phyloP scores from a whole-genome alignment of 2,797 vertebrate genomes.

The Chaetodon trifasciatus region DNA sequence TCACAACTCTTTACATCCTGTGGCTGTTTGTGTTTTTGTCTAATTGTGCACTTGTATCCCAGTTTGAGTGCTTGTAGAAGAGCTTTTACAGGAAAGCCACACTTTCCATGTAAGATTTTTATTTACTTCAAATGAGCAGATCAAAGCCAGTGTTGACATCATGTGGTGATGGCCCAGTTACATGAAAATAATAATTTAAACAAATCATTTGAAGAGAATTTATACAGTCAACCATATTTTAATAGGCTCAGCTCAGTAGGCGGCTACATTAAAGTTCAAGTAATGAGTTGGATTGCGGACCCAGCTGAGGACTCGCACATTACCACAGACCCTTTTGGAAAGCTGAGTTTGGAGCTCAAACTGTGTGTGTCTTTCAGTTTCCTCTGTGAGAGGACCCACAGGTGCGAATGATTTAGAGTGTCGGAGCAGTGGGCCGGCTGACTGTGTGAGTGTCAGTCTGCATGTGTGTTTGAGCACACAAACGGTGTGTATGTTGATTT shows the following conservation, averaged over 20 bases:
- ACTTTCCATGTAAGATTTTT: slow-evolving; percentile 21
- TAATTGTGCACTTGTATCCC: slow-evolving; percentile 47
- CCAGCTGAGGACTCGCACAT: slow-evolving; percentile 21
- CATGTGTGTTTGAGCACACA: slow-evolving; percentile 32
- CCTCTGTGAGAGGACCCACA: slow-evolving; percentile 71
- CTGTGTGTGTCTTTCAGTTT: slow-evolving; percentile 67
- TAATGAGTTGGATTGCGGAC: slow-evolving; percentile 36
- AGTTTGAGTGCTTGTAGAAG: slow-evolving; percentile 21
- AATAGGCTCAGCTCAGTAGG: slow-evolving; percentile 23
- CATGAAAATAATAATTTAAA: slow-evolving; percentile 43
- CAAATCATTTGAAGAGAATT: slow-evolving; percentile 42
- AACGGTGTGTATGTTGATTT: slow-evolving; percentile 43
- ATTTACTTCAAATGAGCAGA: slow-evolving; percentile 31
- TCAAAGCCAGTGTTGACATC: slow-evolving; percentile 42
- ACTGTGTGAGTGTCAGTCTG: slow-evolving; percentile 46
- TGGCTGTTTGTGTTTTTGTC: slow-evolving; percentile 36
- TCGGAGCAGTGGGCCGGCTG: slow-evolving; percentile 48
- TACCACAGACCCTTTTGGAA: slow-evolving; percentile 38
- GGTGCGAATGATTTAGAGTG: slow-evolving; percentile 83
- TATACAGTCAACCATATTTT: slow-evolving; percentile 19
- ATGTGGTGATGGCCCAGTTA: slow-evolving; percentile 10
- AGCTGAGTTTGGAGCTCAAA: slow-evolving; percentile 27
- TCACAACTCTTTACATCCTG: slow-evolving; percentile 42
- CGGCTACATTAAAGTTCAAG: slow-evolving; percentile 41
- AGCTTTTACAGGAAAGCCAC: slow-evolving; percentile 38